Evolutionary conservation across 2,113 vertebrate species (phyloP).

Genomic region (Lycaon pictus): DNA sequence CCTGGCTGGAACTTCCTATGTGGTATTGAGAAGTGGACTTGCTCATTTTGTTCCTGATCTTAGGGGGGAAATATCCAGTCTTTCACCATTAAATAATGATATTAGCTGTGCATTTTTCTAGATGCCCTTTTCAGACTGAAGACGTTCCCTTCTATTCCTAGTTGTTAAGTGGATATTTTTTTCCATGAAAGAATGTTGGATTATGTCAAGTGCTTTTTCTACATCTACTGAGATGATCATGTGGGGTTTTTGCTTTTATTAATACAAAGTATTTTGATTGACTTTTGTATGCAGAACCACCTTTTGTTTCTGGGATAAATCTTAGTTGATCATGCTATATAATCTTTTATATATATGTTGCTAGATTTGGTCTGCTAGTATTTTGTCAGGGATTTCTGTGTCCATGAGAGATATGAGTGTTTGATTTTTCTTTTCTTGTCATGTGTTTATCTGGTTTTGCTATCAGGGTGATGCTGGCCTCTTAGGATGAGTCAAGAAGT

Average conservation of each 20-base stretch:
- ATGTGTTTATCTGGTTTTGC: not conserved
- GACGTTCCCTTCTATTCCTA: not conserved
- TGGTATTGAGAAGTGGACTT: fast-evolving
- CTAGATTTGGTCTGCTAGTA: not conserved
- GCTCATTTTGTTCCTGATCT: not conserved
- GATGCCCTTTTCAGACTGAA: not conserved
- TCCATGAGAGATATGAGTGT: not conserved
- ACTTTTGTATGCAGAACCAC: not conserved
- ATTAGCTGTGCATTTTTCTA: not conserved
- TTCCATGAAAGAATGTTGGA: not conserved
- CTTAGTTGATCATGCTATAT: not conserved
- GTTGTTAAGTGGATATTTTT: not conserved
- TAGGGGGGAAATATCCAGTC: not conserved
- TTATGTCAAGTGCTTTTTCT: not conserved
- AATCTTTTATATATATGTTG: no score
- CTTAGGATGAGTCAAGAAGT: not conserved
- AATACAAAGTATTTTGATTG: no score
- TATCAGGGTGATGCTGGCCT: not conserved
- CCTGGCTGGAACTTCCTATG: not conserved
- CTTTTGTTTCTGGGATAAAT: not conserved
- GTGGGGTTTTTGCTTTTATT: not conserved
- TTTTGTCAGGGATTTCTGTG: not conserved
- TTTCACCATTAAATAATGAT: not conserved
- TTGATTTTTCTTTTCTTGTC: not conserved
- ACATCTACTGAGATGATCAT: fast-evolving